phyloP scores from a whole-genome alignment of 2,113 vertebrate genomes.

The Theristicus caerulescens region DNA sequence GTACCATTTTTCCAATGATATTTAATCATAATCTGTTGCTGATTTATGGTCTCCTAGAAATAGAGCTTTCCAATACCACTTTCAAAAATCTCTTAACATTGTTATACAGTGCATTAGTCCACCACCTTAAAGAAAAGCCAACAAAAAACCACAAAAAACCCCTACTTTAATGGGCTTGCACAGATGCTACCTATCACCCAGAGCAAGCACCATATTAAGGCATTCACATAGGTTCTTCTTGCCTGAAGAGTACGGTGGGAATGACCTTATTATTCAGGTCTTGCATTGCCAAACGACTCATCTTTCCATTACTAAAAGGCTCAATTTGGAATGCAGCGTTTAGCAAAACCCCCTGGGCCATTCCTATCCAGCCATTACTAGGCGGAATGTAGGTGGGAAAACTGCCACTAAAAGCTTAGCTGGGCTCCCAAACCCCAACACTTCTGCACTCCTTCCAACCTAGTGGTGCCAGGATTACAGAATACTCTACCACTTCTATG shows the following conservation, averaged over 20 bases:
- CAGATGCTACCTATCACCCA: background rate
- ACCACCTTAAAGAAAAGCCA: background rate
- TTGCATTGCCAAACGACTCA: background rate
- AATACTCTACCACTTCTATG: background rate
- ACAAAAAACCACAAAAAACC: background rate
- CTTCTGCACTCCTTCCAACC: background rate
- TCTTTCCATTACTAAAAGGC: conserved; percentile 4
- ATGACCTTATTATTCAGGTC: background rate
- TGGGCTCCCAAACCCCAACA: background rate
- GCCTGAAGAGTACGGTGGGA: background rate
- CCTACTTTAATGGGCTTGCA: background rate
- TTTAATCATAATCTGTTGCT: background rate
- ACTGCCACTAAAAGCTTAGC: background rate
- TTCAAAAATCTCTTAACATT: background rate
- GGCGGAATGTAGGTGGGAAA: background rate
- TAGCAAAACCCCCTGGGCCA: background rate
- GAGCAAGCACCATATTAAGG: background rate
- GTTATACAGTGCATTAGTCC: background rate
- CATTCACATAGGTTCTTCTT: background rate
- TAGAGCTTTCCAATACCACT: background rate
- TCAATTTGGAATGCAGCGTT: background rate
- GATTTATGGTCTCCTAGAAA: background rate
- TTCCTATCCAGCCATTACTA: background rate
- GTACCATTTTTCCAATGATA: background rate
- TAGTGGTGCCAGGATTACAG: background rate